A percentile compares a stretch with the other conserved stretches of the same genome.
Conservation (phyloP, 2,113 vertebrate species). For the Ahaetulla prasina region DNA sequence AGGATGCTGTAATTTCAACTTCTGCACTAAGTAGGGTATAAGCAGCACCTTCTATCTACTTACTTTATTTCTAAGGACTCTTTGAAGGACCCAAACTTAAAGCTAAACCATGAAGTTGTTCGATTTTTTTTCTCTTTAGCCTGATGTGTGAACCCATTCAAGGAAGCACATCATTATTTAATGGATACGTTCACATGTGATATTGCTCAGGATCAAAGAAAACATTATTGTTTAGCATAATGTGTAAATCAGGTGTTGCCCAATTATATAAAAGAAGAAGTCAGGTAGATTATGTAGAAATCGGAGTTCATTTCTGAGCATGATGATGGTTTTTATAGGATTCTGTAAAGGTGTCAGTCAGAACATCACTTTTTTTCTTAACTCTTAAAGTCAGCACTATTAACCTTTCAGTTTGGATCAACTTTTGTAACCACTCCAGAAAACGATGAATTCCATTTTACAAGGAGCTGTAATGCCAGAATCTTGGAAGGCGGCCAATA, state of each 20-base stretch:
- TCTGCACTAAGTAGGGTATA: neutral
- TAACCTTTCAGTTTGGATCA: neutral
- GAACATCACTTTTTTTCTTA: neutral
- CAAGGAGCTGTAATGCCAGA: neutral
- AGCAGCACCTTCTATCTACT: neutral
- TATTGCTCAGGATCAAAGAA: neutral
- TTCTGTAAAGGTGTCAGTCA: neutral
- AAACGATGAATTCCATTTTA: neutral
- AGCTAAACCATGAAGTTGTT: neutral
- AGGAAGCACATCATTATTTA: neutral
- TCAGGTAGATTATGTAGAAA: neutral
- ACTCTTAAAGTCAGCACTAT: neutral
- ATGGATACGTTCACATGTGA: neutral
- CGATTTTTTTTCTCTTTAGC: neutral
- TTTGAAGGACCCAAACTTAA: neutral
- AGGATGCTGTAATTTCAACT: neutral
- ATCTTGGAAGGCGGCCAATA: neutral
- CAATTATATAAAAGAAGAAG: neutral
- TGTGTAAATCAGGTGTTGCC: neutral
- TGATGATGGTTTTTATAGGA: neutral
- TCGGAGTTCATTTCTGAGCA: neutral
- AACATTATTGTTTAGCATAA: neutral
- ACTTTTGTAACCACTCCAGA: neutral
- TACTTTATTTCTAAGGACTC: neutral
- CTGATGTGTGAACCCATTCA: neutral